Evolutionary conservation across 2,797 vertebrate genomes (phyloP).

Genomic region (Parauchenoglanis ngamensis): DNA sequence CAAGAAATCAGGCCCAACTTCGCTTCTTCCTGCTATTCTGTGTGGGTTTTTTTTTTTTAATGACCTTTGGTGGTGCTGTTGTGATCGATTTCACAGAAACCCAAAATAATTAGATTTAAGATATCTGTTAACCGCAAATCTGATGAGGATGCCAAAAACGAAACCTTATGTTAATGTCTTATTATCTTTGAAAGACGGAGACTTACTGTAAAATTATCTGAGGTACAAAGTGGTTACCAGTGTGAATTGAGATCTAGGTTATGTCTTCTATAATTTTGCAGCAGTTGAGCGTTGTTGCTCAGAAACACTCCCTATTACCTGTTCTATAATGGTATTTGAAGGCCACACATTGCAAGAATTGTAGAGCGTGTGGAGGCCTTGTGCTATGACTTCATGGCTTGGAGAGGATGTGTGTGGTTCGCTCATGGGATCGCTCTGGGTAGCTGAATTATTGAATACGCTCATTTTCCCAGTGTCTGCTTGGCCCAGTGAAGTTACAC

Average conservation of each 20-base stretch:
- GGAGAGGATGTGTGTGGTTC: slow-evolving; percentile 55
- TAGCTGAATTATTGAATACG: slow-evolving; percentile 72
- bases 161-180: neutral
- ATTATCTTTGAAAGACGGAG: neutral
- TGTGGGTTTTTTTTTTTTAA: neutral
- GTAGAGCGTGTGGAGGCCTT: slow-evolving; percentile 48
- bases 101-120: neutral
- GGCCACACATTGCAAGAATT: slow-evolving; percentile 7
- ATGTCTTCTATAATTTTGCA: neutral
- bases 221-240: neutral
- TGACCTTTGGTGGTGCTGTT: neutral
- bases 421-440: slow-evolving; percentile 60
- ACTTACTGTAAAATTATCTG: neutral
- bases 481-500: slow-evolving; percentile 53
- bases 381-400: slow-evolving; percentile 66
- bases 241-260: neutral
- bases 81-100: neutral
- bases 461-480: slow-evolving; percentile 59
- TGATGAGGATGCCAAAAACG: neutral
- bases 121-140: neutral
- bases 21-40: neutral
- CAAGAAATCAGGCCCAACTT: neutral
- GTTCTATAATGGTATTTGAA: neutral
- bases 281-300: neutral
- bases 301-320: slow-evolving; percentile 4